These are phyloP conservation scores for Drosophila prolongata DNA, from an alignment of 2,888 invertebrate species.

Conservation along the genomic window DNA sequence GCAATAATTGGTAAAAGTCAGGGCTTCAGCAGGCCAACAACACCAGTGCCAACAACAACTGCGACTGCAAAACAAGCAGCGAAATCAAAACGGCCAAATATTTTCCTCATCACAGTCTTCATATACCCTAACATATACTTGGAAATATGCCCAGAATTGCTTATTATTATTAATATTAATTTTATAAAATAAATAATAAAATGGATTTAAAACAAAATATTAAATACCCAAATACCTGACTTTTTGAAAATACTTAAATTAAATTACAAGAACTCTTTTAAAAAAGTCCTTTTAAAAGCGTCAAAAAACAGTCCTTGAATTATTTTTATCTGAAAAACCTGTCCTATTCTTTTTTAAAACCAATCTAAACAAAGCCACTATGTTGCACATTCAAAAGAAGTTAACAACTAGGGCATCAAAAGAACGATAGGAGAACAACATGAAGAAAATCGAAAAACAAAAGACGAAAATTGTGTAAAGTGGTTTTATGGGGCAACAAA, in stretches of 20 bases:
- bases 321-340: no score
- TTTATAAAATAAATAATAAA: no score
- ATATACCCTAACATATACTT: neutral
- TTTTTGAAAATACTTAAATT: no score
- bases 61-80: constrained; percentile 17
- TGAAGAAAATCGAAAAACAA: constrained; percentile 75
- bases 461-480: constrained; percentile 81
- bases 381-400: neutral
- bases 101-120: neutral
- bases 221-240: no score
- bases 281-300: no score
- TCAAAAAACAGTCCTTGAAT: no score
- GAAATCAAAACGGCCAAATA: constrained; percentile 8
- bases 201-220: no score
- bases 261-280: no score
- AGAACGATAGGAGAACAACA: constrained; percentile 49
- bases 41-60: constrained; percentile 15
- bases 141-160: no score
- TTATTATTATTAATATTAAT: no score
- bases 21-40: constrained; percentile 37
- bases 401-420: constrained; percentile 12
- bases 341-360: neutral
- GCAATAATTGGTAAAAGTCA: constrained; percentile 79
- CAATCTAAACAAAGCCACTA: neutral
- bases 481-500: constrained; percentile 80